Conservation (phyloP, 1,140 invertebrate species). For the Homalodisca vitripennis region DNA sequence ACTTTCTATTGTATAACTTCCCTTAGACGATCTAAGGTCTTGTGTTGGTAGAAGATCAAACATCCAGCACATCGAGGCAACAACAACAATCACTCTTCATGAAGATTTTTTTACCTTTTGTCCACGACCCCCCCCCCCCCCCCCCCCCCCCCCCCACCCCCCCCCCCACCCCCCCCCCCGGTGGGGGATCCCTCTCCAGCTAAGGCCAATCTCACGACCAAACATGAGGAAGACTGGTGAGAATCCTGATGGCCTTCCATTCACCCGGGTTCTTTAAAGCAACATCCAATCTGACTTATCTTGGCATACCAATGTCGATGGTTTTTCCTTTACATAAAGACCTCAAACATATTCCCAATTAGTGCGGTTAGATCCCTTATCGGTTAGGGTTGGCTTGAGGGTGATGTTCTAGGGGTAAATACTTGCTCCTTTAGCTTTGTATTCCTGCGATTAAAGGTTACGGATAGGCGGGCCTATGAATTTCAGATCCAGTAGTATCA, state of each 20-base stretch:
- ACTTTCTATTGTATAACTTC: not conserved
- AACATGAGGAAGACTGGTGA: not conserved
- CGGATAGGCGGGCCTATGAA: not conserved
- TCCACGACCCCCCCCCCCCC: no score
- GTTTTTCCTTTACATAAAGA: not conserved
- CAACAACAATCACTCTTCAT: no score
- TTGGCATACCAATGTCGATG: not conserved
- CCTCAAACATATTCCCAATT: not conserved
- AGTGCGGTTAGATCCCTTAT: not conserved
- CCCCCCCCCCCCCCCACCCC: no score
- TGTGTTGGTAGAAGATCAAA: not conserved
- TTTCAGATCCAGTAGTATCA: not conserved
- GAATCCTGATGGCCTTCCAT: not conserved
- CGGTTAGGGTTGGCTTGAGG: not conserved
- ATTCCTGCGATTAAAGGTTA: not conserved
- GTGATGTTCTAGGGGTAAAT: not conserved
- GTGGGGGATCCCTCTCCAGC: not conserved
- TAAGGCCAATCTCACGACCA: not conserved
- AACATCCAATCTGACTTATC: not conserved
- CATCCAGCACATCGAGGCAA: not conserved
- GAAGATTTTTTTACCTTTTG: not conserved
- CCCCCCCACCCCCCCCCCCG: no score
- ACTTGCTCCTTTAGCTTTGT: not conserved
- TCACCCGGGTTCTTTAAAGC: not conserved
- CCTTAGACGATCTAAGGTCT: not conserved